These are phyloP conservation scores for Micoletzkya japonica DNA, from an alignment of 2,888 invertebrate genomes.

Conservation along the genomic window DNA sequence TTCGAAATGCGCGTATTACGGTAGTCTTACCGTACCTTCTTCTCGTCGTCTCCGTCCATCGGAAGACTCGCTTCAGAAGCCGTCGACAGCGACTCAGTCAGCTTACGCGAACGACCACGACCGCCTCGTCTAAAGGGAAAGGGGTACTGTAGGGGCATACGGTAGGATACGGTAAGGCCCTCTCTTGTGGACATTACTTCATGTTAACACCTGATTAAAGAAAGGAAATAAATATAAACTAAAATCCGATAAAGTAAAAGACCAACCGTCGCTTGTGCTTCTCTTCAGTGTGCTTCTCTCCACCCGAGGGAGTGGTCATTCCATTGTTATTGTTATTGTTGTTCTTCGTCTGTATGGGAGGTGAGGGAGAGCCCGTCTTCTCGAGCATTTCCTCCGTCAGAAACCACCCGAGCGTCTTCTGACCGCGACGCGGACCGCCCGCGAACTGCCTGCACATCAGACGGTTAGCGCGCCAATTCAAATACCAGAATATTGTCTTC, in stretches of 20 bases:
- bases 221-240: too few species aligned
- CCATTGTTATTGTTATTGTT: not conserved
- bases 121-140: slow-evolving; percentile 11
- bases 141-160: not conserved
- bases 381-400: slow-evolving; percentile 33
- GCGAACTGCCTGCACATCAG: not conserved
- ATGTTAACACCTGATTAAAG: too few species aligned
- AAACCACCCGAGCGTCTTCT: slow-evolving; percentile 51
- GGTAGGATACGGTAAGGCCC: too few species aligned
- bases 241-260: not conserved
- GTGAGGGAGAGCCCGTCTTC: slow-evolving; percentile 27
- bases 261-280: slow-evolving; percentile 28
- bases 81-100: slow-evolving; percentile 27
- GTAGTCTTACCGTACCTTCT: slow-evolving; percentile 28
- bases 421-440: slow-evolving; percentile 28
- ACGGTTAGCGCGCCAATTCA: too few species aligned
- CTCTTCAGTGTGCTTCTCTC: not conserved
- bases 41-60: not conserved
- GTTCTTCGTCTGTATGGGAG: slow-evolving; percentile 11
- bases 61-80: slow-evolving; percentile 24
- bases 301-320: not conserved
- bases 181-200: not conserved
- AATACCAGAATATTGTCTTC: too few species aligned
- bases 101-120: slow-evolving; percentile 23
- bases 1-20: not conserved